A percentile compares a stretch with the other conserved stretches of the same genome.
Conservation (phyloP, 1,140 invertebrate species). For the Drosophila lacertosa region DNA sequence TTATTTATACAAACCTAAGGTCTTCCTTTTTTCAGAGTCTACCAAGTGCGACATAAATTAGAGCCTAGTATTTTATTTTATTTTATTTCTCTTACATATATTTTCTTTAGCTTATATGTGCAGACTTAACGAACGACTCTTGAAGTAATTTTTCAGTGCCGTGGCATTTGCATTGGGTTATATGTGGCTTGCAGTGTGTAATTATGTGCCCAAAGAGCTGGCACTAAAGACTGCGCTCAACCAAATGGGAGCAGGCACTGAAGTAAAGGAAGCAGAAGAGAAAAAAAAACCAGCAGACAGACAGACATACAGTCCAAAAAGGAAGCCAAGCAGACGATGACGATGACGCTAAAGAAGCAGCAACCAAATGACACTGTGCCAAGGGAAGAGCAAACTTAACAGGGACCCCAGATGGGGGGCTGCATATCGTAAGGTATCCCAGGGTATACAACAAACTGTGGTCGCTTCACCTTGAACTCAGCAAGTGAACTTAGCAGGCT, state of each 20-base stretch:
- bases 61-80: conserved; percentile 3
- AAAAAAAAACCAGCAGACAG: conserved; percentile 26
- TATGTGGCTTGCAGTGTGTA: conserved; percentile 47
- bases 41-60: conserved; percentile 32
- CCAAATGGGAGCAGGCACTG: conserved; percentile 64
- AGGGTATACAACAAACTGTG: conserved; percentile 36
- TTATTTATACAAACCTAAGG: background rate
- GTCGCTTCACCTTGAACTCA: conserved; percentile 77
- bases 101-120: conserved; percentile 27
- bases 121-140: conserved; percentile 30
- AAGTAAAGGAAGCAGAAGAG: conserved; percentile 14
- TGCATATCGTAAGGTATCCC: conserved; percentile 9
- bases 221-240: conserved; percentile 66
- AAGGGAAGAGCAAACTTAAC: conserved; percentile 16
- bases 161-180: conserved; percentile 20
- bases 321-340: conserved; percentile 48
- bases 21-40: conserved; percentile 19
- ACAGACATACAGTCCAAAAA: conserved; percentile 40
- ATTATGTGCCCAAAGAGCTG: conserved; percentile 57
- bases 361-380: conserved; percentile 55
- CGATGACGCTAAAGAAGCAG: conserved; percentile 32
- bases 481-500: conserved; percentile 69
- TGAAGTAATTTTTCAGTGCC: conserved; percentile 64
- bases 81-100: conserved; percentile 5
- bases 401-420: background rate